Base-by-base conservation (phyloP, 2,797 vertebrate genomes). In the Ptychobarbus kaznakovi region DNA sequence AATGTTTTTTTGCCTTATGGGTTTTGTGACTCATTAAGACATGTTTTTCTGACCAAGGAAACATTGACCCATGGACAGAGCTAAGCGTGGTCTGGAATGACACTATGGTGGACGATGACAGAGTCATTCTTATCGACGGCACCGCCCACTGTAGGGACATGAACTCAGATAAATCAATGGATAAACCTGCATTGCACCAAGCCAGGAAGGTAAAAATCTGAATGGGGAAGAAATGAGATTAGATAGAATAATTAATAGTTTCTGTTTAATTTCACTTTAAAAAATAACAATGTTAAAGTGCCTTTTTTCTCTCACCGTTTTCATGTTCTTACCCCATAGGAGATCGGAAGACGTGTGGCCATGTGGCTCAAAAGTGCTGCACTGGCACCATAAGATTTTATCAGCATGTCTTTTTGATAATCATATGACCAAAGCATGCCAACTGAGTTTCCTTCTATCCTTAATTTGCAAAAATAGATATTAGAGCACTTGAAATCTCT, bases 81-180 rank as follows among this genome's bases (percentile, higher is more conserved):
- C 92, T 98, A 42, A 96, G 97, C 1, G 93, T 97, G 68, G 89
- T 95, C 10, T 88, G 63, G 83, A 91, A 92, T 68, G 80, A 92
- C 68, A 91, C 86, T 0, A 63, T 20, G 72, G 90, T 63, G 51
- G 91, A 91, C 1, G 85, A 87, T 51, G 90, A 92, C 69, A 85
- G 87, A 80, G 93, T 91, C 2, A 53, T 97, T 53, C 92, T 96
- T 82, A 97, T 97, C 63, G 72, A 92, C 0, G 93, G 93, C 82
- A 90, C 95, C 0, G 94, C 97, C 35, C 97, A 97, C 91, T 97
- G 96, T 40, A 94, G 94, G 0, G 95, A 97, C 78, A 97, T 97
- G 97, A 88, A 78, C 32, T 86, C 91, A 0, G 42, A 87, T 18
- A 87, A 68, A 6, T 25, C 86, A 4, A 70, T 86, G 1, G 96